Conservation (phyloP, 2,797 vertebrate genomes). For the Siniperca undulata region DNA sequence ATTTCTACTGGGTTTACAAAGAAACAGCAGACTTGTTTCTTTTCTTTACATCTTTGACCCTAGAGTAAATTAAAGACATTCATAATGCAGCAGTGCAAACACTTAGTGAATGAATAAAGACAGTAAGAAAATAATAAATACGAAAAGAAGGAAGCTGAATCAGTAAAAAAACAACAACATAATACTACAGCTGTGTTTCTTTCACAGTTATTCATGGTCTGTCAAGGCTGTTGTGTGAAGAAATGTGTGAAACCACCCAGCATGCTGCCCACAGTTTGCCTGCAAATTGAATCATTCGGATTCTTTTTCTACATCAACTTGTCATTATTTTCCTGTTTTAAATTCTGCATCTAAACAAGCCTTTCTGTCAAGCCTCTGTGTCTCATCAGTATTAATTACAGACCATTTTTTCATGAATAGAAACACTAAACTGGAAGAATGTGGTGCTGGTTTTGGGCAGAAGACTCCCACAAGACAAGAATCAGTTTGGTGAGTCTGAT, state of each 20-base stretch:
- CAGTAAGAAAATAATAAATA: not conserved
- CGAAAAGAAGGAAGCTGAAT: not conserved
- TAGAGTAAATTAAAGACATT: not conserved
- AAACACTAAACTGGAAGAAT: conserved; percentile 88
- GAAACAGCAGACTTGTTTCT: not conserved
- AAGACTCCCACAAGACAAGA: conserved; percentile 73
- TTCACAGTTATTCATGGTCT: not conserved
- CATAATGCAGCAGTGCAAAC: not conserved
- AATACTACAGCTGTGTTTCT: conserved; percentile 3
- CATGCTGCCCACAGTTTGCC: conserved; percentile 1
- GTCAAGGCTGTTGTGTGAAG: not conserved
- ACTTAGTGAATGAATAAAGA: not conserved
- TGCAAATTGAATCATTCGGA: not conserved
- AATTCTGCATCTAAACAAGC: not conserved
- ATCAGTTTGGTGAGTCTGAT: conserved; percentile 79
- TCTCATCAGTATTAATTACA: no score
- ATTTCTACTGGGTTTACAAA: not conserved
- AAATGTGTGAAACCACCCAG: conserved; percentile 10
- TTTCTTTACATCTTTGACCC: not conserved
- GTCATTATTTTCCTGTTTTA: not conserved
- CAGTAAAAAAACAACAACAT: not conserved
- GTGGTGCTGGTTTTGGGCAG: conserved; percentile 91
- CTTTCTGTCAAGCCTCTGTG: not conserved
- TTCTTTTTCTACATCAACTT: not conserved
- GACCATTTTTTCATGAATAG: conserved; percentile 60